Conservation (phyloP, 2,797 vertebrate genomes). For the Mionectes olivaceus region DNA sequence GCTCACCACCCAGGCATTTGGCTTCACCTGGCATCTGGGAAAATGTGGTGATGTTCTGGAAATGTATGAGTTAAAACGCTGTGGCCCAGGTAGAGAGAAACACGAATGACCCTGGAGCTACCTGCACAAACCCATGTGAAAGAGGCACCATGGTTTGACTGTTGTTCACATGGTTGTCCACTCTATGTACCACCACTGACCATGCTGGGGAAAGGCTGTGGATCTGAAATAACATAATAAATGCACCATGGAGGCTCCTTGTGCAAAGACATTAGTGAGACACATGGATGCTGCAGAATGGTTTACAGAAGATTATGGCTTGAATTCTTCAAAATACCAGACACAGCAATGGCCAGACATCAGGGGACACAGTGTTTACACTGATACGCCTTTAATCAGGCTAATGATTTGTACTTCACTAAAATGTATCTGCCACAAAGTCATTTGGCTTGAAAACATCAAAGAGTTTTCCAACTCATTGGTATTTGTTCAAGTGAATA, state of each 20-base stretch:
- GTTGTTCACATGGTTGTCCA: neutral
- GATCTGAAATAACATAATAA: neutral
- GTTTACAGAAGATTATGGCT: neutral
- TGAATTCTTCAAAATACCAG: neutral
- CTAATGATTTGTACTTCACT: neutral
- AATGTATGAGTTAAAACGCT: neutral
- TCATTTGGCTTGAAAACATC: neutral
- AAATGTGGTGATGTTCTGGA: neutral
- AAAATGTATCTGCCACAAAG: neutral
- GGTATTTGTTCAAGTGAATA: constrained; percentile 30
- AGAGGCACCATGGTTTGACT: neutral
- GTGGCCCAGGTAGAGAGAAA: neutral
- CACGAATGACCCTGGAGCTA: neutral
- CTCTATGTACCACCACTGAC: neutral
- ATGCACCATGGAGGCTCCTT: neutral
- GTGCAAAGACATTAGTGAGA: neutral
- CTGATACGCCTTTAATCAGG: neutral
- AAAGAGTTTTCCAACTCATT: neutral
- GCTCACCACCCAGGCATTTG: neutral
- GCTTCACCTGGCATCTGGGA: neutral
- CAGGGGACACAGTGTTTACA: neutral
- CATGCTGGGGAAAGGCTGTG: neutral
- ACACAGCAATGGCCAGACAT: neutral
- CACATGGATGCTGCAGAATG: neutral
- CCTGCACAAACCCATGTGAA: neutral